Base-by-base conservation (phyloP, 2,113 vertebrate species). In the Hassar affinis region DNA sequence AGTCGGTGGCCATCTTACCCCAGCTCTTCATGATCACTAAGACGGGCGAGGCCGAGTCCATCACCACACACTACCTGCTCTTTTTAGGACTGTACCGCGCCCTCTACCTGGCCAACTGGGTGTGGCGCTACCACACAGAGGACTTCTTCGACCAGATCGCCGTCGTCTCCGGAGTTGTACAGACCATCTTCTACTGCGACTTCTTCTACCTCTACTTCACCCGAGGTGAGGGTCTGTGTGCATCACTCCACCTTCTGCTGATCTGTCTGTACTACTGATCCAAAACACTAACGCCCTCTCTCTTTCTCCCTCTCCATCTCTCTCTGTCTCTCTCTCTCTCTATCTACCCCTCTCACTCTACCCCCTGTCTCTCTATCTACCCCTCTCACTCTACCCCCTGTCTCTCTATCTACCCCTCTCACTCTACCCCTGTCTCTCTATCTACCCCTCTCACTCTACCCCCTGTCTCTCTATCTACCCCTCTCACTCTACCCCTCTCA, bases 11-110 rank as follows among this genome's bases (percentile, higher is more conserved):
- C 81, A 99, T 99, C 84, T 94, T 99, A 89, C 98, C 98, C 0
- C 98, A 99, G 89, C 96, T 99, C 59, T 99, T 99, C 90, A 97
- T 99, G 97, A 98, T 99, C 92, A 98, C 96, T 81, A 98, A 98
- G 93, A 98, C 97, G 0, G 97, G 98, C 0, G 97, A 98, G 91
- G 97, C 97, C 0, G 98, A 98, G 92, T 97, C 97, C 85, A 99
- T 99, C 91, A 99, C 98, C 0, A 98, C 96, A 0, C 98, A 99
- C 80, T 99, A 99, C 90, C 94, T 99, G 87, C 98, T 99, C 92
- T 99, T 97, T 87, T 93, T 99, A 61, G 98, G 98, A 52, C 93
- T 99, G 33, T 99, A 99, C 91, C 95, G 97, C 0, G 92, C 94
- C 0, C 96, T 99, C 78, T 99, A 99, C 91, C 94, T 99, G 22